A percentile compares a stretch with the other conserved stretches of the same genome.
Conservation (phyloP, 2,113 vertebrate genomes). For the Hyla sarda region DNA sequence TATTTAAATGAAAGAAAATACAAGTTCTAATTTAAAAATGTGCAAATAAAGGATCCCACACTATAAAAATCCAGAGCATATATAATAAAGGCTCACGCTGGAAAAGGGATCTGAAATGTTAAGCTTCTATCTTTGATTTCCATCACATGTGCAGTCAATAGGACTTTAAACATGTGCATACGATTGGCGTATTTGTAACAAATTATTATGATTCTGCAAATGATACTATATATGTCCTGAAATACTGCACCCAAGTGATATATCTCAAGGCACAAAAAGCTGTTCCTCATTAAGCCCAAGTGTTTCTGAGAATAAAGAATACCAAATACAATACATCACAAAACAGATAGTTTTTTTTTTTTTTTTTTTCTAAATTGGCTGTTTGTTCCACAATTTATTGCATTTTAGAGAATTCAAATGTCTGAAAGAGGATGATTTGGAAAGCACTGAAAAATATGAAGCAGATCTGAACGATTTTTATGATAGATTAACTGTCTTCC, state of each 20-base stretch:
- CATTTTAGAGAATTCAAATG: constrained; percentile 43
- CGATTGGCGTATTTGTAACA: constrained; percentile 42
- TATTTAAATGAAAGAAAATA: constrained; percentile 11
- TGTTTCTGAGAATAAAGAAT: constrained; percentile 54
- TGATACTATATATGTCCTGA: constrained; percentile 29
- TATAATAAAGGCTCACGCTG: background rate
- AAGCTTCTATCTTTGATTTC: constrained; percentile 20
- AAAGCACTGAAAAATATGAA: constrained; percentile 31
- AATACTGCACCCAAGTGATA: constrained; percentile 46
- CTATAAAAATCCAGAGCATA: constrained; percentile 25
- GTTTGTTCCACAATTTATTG: constrained; percentile 50
- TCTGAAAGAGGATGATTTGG: constrained; percentile 53
- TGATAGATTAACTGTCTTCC: constrained; percentile 52
- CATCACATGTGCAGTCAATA: constrained; percentile 43
- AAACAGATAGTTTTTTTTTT: constrained; percentile 33
- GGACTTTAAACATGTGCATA: constrained; percentile 35
- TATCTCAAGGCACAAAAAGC: constrained; percentile 33
- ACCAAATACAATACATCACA: constrained; percentile 55
- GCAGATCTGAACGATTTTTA: constrained; percentile 48
- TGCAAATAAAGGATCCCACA: background rate
- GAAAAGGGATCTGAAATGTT: background rate
- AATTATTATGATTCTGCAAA: constrained; percentile 50
- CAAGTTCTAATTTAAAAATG: background rate
- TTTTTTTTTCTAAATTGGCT: constrained; percentile 43
- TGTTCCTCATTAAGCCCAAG: constrained; percentile 51